Percentiles rank a stretch among this genome's conserved stretches.
phyloP scores from a whole-genome alignment of 2,797 vertebrate genomes.

The Poecilia velifera region DNA sequence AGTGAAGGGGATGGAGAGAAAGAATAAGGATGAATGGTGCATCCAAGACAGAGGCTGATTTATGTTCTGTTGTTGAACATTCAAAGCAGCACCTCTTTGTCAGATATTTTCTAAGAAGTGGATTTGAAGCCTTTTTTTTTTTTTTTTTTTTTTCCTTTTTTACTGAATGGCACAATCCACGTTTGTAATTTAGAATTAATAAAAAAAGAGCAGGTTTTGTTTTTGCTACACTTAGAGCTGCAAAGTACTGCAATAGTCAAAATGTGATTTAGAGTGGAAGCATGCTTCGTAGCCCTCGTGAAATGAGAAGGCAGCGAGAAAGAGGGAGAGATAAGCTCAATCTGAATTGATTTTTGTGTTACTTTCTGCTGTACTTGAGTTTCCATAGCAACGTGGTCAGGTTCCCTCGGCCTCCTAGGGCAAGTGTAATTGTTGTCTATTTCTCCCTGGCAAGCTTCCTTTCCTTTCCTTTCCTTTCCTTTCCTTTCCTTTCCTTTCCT shows the following conservation, averaged over 20 bases:
- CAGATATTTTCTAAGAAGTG: constrained; percentile 38
- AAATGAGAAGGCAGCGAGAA: constrained; percentile 63
- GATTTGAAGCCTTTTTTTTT: constrained; percentile 46
- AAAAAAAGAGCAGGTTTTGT: constrained; percentile 23
- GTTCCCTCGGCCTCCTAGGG: constrained; percentile 84
- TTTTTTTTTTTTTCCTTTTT: constrained; percentile 37
- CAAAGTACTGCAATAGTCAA: constrained; percentile 60
- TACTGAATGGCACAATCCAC: constrained; percentile 37
- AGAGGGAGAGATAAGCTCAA: constrained; percentile 73
- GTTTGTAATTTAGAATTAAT: constrained; percentile 38
- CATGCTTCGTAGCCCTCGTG: constrained; percentile 63
- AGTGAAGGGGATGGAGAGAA: constrained; percentile 51
- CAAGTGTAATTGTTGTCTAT: constrained; percentile 86
- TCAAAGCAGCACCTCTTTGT: constrained; percentile 36
- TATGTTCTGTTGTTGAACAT: constrained; percentile 55
- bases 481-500: constrained; percentile 34
- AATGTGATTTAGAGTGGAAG: constrained; percentile 66
- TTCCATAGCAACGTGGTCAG: constrained; percentile 87
- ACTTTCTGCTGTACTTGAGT: constrained; percentile 86
- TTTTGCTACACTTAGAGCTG: constrained; percentile 45
- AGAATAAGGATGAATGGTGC: constrained; percentile 57
- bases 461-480: constrained; percentile 40
- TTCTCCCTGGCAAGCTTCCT: constrained; percentile 74
- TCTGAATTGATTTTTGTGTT: constrained; percentile 85
- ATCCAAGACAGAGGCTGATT: constrained; percentile 59